Conservation (phyloP, 1,140 invertebrate species). For the Chymomyza costata region DNA sequence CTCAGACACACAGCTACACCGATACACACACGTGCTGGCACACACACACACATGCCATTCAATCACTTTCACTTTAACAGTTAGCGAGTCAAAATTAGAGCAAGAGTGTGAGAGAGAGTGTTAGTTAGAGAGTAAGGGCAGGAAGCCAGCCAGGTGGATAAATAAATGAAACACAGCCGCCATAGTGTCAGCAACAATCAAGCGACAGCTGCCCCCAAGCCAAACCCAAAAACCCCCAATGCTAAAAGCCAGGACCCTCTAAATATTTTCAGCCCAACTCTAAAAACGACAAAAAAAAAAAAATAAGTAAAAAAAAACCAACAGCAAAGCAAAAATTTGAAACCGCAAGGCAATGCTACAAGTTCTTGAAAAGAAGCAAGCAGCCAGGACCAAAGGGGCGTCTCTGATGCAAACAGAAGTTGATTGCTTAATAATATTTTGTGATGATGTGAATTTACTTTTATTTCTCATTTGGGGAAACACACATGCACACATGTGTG, state of each 20-base stretch:
- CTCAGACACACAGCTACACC: background rate
- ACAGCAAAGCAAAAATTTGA: constrained; percentile 17
- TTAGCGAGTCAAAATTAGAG: no score
- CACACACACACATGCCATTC: constrained; percentile 32
- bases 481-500: background rate
- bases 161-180: constrained; percentile 23
- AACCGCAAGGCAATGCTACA: constrained; percentile 21
- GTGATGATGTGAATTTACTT: constrained; percentile 72
- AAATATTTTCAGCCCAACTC: constrained; percentile 17
- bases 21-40: background rate
- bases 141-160: constrained; percentile 16
- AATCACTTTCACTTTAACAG: constrained; percentile 68
- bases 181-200: constrained; percentile 10
- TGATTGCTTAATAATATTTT: constrained; percentile 73
- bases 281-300: no score
- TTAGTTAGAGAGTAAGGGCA: no score
- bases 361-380: no score
- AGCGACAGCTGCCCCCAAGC: background rate
- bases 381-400: no score
- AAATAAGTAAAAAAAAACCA: no score
- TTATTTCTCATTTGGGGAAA: constrained; percentile 67
- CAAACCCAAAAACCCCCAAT: background rate
- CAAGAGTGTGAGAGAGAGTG: no score
- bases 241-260: constrained; percentile 14
- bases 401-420: constrained; percentile 37